Evolutionary conservation across 2,888 invertebrate genomes (phyloP).

Genomic region (Bembecia ichneumoniformis): DNA sequence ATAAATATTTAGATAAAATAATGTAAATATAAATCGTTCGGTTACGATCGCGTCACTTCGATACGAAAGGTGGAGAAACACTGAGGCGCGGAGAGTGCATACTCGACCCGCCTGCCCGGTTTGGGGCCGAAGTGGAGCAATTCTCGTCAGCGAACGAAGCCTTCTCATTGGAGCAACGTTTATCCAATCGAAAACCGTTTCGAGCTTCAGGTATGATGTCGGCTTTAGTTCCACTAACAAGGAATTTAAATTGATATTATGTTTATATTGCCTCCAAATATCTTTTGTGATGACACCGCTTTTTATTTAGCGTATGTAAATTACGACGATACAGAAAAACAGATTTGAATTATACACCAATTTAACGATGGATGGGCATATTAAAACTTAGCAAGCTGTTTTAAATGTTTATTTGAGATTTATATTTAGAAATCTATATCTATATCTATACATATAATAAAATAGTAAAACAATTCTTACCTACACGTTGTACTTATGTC

Average conservation of each 20-base stretch:
- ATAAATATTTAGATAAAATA: conserved; percentile 20
- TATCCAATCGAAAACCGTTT: conserved; percentile 34
- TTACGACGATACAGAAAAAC: conserved; percentile 67
- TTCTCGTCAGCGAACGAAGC: conserved; percentile 10
- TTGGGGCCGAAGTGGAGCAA: conserved; percentile 18
- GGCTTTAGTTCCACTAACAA: conserved; percentile 72
- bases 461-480: no score
- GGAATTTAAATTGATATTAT: conserved; percentile 74
- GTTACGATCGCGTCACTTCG: conserved; percentile 52
- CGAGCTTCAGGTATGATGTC: conserved; percentile 66
- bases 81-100: conserved; percentile 54
- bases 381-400: background rate
- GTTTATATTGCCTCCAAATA: conserved; percentile 73
- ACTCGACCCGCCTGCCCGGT: conserved; percentile 31
- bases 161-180: conserved; percentile 33
- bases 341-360: conserved; percentile 67
- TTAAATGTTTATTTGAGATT: conserved; percentile 15
- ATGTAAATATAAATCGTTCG: conserved; percentile 28
- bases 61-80: conserved; percentile 55
- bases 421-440: no score
- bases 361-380: conserved; percentile 57
- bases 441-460: no score
- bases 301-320: conserved; percentile 72
- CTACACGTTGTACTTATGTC: no score
- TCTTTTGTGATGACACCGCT: conserved; percentile 73